A percentile compares a stretch with the other conserved stretches of the same genome.
Conservation (phyloP, 2,113 vertebrate genomes). For the human region DNA sequence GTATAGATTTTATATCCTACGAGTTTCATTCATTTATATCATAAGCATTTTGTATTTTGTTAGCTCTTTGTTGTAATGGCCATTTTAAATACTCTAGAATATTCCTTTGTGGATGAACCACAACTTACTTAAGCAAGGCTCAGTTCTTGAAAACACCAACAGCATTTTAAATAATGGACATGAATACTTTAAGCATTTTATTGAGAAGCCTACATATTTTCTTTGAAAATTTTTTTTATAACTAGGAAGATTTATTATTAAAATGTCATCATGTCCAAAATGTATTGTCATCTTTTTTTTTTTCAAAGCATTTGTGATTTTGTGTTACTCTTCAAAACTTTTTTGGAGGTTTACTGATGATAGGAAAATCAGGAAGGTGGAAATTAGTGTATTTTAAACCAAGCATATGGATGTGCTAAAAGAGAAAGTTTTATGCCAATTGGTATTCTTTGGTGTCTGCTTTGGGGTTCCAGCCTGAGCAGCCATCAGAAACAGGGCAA, state of each 20-base stretch:
- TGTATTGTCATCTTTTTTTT: not conserved
- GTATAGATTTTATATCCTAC: not conserved
- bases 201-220: not conserved
- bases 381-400: conserved; percentile 15
- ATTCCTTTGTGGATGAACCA: not conserved
- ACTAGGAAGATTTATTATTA: not conserved
- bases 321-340: not conserved
- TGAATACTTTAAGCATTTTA: not conserved
- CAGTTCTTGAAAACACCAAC: not conserved
- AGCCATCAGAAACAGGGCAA: not conserved
- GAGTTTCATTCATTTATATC: not conserved
- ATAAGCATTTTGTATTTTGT: not conserved
- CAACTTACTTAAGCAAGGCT: not conserved
- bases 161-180: not conserved
- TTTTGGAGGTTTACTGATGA: not conserved
- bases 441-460: not conserved
- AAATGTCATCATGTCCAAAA: not conserved
- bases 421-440: not conserved
- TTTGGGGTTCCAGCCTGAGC: not conserved
- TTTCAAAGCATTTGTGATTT: not conserved
- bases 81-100: conserved; percentile 16
- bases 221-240: not conserved
- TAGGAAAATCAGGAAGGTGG: not conserved
- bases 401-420: not conserved
- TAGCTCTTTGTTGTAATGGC: not conserved